Evolutionary conservation across 2,113 vertebrate species (phyloP).

Genomic region (Malurus cyaneus): DNA sequence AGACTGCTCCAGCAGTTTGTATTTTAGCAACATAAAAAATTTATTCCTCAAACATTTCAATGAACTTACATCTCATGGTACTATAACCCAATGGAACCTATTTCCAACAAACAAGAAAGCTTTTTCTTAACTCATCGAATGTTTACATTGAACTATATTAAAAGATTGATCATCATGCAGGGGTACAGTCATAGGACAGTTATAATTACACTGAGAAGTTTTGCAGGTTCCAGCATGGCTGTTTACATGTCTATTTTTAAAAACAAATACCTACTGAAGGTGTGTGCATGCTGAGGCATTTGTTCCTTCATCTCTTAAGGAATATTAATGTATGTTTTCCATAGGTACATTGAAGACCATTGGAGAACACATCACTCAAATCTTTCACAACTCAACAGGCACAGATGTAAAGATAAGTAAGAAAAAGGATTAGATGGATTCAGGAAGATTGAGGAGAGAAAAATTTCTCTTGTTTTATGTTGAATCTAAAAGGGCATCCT

Average conservation of each 20-base stretch:
- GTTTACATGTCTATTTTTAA: constrained; percentile 24
- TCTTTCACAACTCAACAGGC: not conserved
- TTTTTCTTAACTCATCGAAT: not conserved
- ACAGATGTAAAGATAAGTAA: not conserved
- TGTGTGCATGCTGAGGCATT: not conserved
- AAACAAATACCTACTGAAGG: constrained; percentile 42
- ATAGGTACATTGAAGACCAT: not conserved
- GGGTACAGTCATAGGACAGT: not conserved
- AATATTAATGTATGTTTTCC: not conserved
- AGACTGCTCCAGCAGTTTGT: not conserved
- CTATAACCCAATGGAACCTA: not conserved
- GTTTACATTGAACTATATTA: not conserved
- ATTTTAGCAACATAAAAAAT: not conserved
- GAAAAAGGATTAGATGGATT: not conserved
- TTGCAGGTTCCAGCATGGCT: not conserved
- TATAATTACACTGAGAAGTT: constrained; percentile 8
- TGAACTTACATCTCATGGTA: not conserved
- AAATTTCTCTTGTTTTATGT: not conserved
- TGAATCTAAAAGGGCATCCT: not conserved
- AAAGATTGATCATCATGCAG: not conserved
- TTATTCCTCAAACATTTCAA: not conserved
- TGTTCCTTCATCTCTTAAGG: not conserved
- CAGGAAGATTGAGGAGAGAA: not conserved
- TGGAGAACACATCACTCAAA: not conserved
- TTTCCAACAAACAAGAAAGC: not conserved